Evolutionary conservation across 2,113 vertebrate species (phyloP).

Genomic region (Leuciscus idus): DNA sequence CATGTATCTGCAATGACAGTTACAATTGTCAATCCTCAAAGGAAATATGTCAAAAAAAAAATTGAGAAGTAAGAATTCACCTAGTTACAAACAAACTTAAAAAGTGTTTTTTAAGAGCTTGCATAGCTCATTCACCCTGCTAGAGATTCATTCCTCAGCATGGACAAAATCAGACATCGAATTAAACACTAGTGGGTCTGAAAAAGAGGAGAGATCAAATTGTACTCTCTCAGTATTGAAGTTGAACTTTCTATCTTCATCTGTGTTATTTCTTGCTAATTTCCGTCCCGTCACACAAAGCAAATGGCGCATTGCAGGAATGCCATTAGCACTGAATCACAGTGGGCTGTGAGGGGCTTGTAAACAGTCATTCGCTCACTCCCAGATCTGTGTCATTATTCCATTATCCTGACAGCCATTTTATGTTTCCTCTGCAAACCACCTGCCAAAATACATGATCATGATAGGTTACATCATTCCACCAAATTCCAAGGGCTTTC

Average conservation of each 20-base stretch:
- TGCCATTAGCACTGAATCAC: slow-evolving; percentile 20
- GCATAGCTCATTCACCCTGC: too few species aligned
- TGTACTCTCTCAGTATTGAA: neutral
- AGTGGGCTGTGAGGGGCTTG: neutral
- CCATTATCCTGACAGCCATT: slow-evolving; percentile 31
- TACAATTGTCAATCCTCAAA: neutral
- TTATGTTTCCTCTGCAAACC: slow-evolving; percentile 23
- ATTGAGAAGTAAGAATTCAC: neutral
- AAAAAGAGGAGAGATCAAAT: too few species aligned
- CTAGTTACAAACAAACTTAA: neutral
- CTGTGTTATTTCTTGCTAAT: neutral
- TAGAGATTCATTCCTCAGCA: too few species aligned
- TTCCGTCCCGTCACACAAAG: neutral
- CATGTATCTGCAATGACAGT: neutral
- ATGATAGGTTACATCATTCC: slow-evolving; percentile 22
- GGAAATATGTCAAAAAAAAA: neutral
- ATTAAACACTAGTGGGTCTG: too few species aligned
- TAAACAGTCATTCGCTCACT: slow-evolving; percentile 11
- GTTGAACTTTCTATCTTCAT: neutral
- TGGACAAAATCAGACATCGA: too few species aligned
- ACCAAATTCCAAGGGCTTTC: neutral
- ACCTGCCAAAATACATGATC: slow-evolving; percentile 35
- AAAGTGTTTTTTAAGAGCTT: neutral
- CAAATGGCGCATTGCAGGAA: slow-evolving; percentile 1
- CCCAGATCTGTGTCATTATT: slow-evolving; percentile 30